These are phyloP conservation scores for Tyto alba DNA, from an alignment of 2,113 vertebrate species.

Conservation along the genomic window DNA sequence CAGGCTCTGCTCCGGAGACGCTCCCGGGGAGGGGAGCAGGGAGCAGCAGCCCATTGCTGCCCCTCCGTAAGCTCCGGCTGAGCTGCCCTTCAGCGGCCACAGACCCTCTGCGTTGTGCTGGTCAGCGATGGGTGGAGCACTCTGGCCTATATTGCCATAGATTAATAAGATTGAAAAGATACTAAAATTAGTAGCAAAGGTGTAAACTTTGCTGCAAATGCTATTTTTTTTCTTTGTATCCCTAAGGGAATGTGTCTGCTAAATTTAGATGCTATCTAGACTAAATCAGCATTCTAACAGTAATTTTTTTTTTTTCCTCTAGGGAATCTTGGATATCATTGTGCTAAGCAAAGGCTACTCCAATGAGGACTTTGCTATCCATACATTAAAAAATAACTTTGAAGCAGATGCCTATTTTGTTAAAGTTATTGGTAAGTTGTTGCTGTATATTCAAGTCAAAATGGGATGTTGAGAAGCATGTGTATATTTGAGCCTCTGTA, in stretches of 20 bases:
- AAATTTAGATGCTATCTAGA: not conserved
- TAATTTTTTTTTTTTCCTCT: not conserved
- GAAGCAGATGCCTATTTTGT: constrained; percentile 98
- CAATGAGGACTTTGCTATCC: constrained; percentile 79
- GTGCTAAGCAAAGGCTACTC: constrained; percentile 79
- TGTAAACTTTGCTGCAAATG: not conserved
- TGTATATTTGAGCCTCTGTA: not conserved
- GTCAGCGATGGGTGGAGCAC: not conserved
- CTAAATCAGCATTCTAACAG: not conserved
- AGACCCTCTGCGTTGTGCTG: not conserved
- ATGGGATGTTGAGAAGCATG: not conserved
- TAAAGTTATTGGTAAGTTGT: constrained; percentile 96
- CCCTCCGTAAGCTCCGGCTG: not conserved
- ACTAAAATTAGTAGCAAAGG: not conserved
- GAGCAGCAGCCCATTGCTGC: not conserved
- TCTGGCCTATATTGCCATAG: not conserved
- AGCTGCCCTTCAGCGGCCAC: not conserved
- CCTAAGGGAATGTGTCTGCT: not conserved
- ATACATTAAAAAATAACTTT: constrained; percentile 95
- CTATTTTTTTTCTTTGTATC: not conserved
- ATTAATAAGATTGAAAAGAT: not conserved
- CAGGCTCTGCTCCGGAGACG: not conserved
- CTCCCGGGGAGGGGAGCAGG: not conserved
- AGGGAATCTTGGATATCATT: constrained; percentile 96
- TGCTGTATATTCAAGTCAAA: not conserved